These are phyloP conservation scores for Rhegmatorhina hoffmannsi DNA, from an alignment of 2,113 vertebrate species.

Conservation along the genomic window DNA sequence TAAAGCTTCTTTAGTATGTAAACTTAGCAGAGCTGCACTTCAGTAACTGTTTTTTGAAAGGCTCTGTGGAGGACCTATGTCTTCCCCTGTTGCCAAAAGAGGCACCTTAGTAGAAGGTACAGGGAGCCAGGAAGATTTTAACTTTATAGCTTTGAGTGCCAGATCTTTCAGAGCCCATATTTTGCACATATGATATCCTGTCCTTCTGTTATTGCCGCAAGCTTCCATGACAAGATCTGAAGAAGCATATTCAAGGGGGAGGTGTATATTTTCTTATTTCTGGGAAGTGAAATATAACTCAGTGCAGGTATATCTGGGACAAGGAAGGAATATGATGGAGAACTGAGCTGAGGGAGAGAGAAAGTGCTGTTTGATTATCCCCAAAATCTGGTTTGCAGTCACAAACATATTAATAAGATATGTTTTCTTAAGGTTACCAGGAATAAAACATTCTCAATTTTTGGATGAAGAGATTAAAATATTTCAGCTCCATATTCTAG, in stretches of 20 bases:
- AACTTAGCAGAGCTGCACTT: background rate
- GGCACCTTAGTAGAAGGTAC: background rate
- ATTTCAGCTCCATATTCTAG: background rate
- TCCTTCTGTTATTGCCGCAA: background rate
- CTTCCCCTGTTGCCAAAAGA: background rate
- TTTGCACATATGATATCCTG: background rate
- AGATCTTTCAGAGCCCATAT: background rate
- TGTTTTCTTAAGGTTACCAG: background rate
- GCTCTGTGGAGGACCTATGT: background rate
- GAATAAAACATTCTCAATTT: background rate
- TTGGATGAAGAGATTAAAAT: background rate
- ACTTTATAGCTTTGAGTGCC: background rate
- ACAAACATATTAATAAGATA: background rate
- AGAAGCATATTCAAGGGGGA: background rate
- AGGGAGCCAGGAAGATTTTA: background rate
- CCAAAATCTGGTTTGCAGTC: background rate
- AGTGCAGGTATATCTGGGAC: background rate
- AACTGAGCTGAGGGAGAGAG: background rate
- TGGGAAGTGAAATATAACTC: background rate
- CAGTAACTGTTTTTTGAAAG: background rate
- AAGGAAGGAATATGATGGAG: background rate
- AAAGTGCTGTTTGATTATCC: background rate
- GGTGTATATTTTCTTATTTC: background rate
- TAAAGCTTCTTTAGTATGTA: constrained; percentile 8
- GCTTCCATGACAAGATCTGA: background rate